Evolutionary conservation across 2,797 vertebrate species (phyloP).

Genomic region (Apogon talboti): DNA sequence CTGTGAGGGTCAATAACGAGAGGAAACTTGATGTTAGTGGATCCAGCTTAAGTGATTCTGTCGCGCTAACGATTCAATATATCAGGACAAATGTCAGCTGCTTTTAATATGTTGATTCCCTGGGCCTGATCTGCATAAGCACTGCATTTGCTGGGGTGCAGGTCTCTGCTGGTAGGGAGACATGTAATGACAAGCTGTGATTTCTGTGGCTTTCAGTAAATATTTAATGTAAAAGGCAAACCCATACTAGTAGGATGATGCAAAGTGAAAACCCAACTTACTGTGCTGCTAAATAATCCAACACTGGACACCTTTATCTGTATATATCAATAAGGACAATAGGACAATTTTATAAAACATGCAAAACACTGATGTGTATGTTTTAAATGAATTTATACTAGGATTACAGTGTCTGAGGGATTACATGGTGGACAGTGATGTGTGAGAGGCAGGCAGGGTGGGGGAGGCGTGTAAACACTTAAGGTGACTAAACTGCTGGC

Average conservation of each 20-base stretch:
- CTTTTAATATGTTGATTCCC: slow-evolving; percentile 95
- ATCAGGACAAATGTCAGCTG: slow-evolving; percentile 94
- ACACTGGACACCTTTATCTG: background rate
- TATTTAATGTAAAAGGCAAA: slow-evolving; percentile 73
- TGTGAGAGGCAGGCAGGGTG: slow-evolving; percentile 7
- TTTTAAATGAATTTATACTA: background rate
- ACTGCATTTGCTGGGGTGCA: slow-evolving; percentile 75
- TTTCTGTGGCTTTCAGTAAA: slow-evolving; percentile 64
- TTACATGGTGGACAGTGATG: slow-evolving; percentile 28
- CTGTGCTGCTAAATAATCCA: slow-evolving; percentile 32
- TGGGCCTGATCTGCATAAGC: slow-evolving; percentile 90
- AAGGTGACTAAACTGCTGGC: slow-evolving; percentile 86
- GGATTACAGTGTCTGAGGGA: slow-evolving; percentile 4
- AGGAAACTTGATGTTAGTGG: slow-evolving; percentile 96
- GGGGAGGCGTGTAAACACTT: slow-evolving; percentile 78
- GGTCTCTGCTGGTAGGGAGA: slow-evolving; percentile 50
- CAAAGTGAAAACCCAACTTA: slow-evolving; percentile 18
- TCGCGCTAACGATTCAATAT: slow-evolving; percentile 93
- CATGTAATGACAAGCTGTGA: slow-evolving; percentile 46
- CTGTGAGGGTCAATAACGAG: slow-evolving; percentile 93
- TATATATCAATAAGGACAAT: slow-evolving; percentile 7
- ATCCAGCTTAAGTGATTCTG: slow-evolving; percentile 96
- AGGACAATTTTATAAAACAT: background rate
- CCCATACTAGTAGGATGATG: slow-evolving; percentile 1
- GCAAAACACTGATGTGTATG: slow-evolving; percentile 2